Conservation (phyloP, 2,888 invertebrate genomes). For the Dicycla oo region DNA sequence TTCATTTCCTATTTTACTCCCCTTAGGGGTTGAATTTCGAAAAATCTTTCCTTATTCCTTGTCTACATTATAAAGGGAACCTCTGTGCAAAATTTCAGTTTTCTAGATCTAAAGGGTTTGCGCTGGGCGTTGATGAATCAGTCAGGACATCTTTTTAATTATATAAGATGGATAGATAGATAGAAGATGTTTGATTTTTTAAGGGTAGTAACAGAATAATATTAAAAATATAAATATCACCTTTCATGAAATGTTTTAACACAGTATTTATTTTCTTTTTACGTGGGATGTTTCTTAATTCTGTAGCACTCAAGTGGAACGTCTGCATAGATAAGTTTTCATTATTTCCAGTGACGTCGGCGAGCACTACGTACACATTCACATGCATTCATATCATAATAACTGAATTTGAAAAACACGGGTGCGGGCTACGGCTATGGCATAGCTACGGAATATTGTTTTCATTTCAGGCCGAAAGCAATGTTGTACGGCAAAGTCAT, state of each 20-base stretch:
- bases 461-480: constrained; percentile 30
- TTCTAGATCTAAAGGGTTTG: no score
- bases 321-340: constrained; percentile 55
- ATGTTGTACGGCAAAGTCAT: constrained; percentile 22
- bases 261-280: constrained; percentile 7
- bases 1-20: no score
- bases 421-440: background rate
- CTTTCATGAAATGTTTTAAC: background rate
- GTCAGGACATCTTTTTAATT: no score
- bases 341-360: constrained; percentile 33
- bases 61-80: no score
- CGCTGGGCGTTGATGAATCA: no score
- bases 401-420: constrained; percentile 3
- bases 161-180: no score
- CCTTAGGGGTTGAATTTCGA: no score
- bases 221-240: constrained; percentile 12
- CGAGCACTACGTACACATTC: background rate
- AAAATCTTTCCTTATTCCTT: no score
- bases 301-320: constrained; percentile 29
- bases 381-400: background rate
- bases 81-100: no score
- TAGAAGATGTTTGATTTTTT: constrained; percentile 5
- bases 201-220: background rate
- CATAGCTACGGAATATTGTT: constrained; percentile 5
- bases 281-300: constrained; percentile 5